A percentile compares a stretch with the other conserved stretches of the same genome.
These are phyloP conservation scores for Salvelinus fontinalis DNA, from an alignment of 2,113 vertebrate species.

Conservation along the genomic window DNA sequence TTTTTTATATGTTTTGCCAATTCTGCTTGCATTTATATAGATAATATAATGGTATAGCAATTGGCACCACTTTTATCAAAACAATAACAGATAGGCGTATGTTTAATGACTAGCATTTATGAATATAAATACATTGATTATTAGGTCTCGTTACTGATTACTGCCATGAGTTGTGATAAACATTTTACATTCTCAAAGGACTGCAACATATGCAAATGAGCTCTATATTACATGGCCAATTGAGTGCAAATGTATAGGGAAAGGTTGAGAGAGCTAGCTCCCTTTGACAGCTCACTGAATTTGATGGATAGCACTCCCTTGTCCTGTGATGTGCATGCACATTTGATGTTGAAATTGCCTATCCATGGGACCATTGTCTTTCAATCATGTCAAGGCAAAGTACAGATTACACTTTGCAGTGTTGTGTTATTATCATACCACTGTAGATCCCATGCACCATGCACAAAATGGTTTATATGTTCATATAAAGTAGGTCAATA, in stretches of 20 bases:
- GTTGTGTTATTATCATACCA: constrained; percentile 62
- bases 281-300: constrained; percentile 71
- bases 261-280: constrained; percentile 42
- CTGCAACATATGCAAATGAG: constrained; percentile 46
- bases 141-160: not conserved
- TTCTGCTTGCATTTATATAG: not conserved
- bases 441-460: constrained; percentile 49
- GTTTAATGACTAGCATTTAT: not conserved
- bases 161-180: not conserved
- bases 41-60: not conserved
- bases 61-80: not conserved
- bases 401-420: constrained; percentile 68
- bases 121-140: not conserved
- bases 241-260: constrained; percentile 56
- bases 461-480: constrained; percentile 24
- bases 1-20: not conserved
- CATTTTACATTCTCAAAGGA: constrained; percentile 10
- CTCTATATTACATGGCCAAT: constrained; percentile 57
- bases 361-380: constrained; percentile 74
- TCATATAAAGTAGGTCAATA: not conserved
- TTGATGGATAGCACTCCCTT: constrained; percentile 73
- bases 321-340: constrained; percentile 75
- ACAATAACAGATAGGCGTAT: too few relatives aligned
- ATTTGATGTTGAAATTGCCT: constrained; percentile 75
- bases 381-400: constrained; percentile 75